A percentile compares a stretch with the other conserved stretches of the same genome.
These are phyloP conservation scores for Tetragnatha versicolor DNA, from an alignment of 1,140 invertebrate genomes.

Conservation along the genomic window DNA sequence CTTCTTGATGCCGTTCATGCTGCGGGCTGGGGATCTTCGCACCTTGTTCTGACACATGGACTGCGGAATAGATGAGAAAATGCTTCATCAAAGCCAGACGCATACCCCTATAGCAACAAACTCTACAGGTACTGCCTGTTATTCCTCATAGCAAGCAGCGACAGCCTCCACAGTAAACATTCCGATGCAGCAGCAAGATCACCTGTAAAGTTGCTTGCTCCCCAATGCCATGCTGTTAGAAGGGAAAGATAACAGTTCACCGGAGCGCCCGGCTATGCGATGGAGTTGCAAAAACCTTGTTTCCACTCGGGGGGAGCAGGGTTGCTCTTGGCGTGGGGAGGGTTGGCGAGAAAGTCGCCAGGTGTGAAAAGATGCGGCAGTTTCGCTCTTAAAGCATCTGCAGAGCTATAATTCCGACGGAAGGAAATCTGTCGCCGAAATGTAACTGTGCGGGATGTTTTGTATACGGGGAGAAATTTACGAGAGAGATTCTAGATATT, in stretches of 20 bases:
- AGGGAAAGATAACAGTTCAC: background rate
- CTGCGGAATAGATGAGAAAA: background rate
- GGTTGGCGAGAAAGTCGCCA: background rate
- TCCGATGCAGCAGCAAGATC: background rate
- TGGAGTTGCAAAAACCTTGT: conserved; percentile 7
- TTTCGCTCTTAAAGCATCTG: background rate
- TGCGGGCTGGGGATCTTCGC: conserved; percentile 16
- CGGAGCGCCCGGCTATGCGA: background rate
- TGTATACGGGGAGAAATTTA: background rate
- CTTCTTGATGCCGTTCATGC: conserved; percentile 45
- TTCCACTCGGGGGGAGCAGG: conserved; percentile 1
- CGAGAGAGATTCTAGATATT: background rate
- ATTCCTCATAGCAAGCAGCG: background rate
- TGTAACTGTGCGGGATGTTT: background rate
- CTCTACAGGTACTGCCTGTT: background rate
- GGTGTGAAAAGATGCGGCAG: background rate
- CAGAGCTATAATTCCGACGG: background rate
- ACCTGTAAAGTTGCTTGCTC: background rate
- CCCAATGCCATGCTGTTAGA: background rate
- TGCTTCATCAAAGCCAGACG: background rate
- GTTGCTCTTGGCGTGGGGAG: conserved; percentile 2
- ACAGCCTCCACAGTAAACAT: background rate
- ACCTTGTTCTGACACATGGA: conserved; percentile 40
- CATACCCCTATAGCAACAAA: background rate
- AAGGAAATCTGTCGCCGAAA: background rate